Evolutionary conservation across 2,797 vertebrate species (phyloP).

Genomic region (Anisognathus igniventris): DNA sequence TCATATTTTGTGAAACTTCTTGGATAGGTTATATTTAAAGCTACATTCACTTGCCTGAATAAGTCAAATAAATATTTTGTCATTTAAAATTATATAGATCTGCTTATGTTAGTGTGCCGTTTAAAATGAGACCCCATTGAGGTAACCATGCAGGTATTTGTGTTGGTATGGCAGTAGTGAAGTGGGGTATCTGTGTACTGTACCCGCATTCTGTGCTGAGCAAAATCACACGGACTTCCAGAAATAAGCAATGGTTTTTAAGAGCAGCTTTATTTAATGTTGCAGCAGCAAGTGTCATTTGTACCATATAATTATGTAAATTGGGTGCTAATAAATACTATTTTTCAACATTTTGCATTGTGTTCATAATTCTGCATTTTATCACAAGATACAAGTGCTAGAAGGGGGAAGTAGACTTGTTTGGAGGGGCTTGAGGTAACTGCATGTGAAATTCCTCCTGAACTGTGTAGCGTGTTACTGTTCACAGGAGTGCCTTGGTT

Average conservation of each 20-base stretch:
- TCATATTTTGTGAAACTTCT: slow-evolving; percentile 38
- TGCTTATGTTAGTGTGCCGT: slow-evolving; percentile 1
- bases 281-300: slow-evolving; percentile 70
- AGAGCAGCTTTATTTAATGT: slow-evolving; percentile 72
- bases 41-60: slow-evolving; percentile 24
- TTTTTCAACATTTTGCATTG: slow-evolving; percentile 66
- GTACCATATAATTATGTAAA: slow-evolving; percentile 73
- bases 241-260: slow-evolving; percentile 58
- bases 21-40: slow-evolving; percentile 35
- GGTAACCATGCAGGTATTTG: slow-evolving; percentile 31
- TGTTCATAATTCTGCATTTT: not conserved
- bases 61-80: slow-evolving; percentile 45
- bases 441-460: not conserved
- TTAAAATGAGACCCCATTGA: slow-evolving; percentile 10
- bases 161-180: slow-evolving; percentile 34
- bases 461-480: fast-evolving
- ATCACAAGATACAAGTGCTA: not conserved
- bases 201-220: slow-evolving; percentile 49
- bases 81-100: slow-evolving; percentile 12
- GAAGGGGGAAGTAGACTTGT: fast-evolving
- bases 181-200: slow-evolving; percentile 40
- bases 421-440: not conserved
- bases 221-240: slow-evolving; percentile 63
- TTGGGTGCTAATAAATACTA: slow-evolving; percentile 75
- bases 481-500: not conserved